phyloP scores from a whole-genome alignment of 2,797 vertebrate genomes.

The Oreochromis mossambicus region DNA sequence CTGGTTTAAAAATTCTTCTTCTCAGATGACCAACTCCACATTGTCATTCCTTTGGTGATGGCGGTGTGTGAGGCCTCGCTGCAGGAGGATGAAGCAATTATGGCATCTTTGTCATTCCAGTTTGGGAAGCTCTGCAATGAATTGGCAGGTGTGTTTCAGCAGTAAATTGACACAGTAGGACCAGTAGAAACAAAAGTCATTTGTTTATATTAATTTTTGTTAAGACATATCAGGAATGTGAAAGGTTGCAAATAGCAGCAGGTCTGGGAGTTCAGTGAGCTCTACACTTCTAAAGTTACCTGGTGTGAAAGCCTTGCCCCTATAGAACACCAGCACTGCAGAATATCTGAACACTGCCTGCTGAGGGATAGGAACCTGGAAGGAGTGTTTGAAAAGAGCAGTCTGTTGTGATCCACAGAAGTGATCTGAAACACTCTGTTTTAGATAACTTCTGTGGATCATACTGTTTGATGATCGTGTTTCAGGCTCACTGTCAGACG shows the following conservation, averaged over 20 bases:
- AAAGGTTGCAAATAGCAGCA: neutral
- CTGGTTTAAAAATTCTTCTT: neutral
- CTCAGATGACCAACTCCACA: conserved; percentile 88
- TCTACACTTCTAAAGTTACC: neutral
- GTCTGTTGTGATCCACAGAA: neutral
- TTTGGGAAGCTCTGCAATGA: conserved; percentile 92
- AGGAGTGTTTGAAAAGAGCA: neutral
- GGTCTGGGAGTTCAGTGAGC: neutral
- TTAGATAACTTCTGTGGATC: neutral
- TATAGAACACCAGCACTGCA: neutral
- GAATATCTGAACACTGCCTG: neutral
- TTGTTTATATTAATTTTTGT: neutral
- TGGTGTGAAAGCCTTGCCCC: neutral
- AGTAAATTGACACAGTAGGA: neutral
- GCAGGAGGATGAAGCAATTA: conserved; percentile 82
- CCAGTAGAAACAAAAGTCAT: neutral
- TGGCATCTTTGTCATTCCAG: conserved; percentile 88
- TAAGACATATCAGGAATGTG: neutral
- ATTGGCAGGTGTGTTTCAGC: conserved; percentile 81
- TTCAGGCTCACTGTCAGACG: conserved; percentile 85
- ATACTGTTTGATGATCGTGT: neutral
- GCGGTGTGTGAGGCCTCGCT: conserved; percentile 80
- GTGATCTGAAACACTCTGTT: neutral
- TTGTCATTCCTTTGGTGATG: conserved; percentile 91
- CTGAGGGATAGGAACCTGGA: neutral